A percentile compares a stretch with the other conserved stretches of the same genome.
Evolutionary conservation across 2,888 invertebrate species (phyloP).

Genomic region (Pachydiplax longipennis): DNA sequence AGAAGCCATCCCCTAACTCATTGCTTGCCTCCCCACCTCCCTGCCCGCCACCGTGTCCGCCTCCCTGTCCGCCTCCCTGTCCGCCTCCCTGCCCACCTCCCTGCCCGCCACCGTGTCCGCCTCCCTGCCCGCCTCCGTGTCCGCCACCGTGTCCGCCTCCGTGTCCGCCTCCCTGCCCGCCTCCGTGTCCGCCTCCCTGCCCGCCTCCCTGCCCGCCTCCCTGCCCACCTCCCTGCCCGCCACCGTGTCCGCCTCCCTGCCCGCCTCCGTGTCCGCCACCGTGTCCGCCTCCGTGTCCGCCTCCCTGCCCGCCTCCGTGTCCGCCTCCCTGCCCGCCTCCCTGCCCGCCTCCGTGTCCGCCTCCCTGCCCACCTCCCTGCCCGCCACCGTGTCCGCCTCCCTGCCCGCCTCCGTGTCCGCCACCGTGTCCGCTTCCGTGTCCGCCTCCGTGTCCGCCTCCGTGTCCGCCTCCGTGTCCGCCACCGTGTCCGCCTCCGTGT

Average conservation of each 20-base stretch:
- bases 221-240: not conserved
- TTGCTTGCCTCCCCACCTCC: not conserved
- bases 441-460: not conserved
- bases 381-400: conserved; percentile 2
- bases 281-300: not conserved
- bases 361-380: not conserved
- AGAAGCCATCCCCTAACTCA: not conserved
- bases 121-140: not conserved
- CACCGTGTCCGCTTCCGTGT: not conserved
- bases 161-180: conserved; percentile 1
- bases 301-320: not conserved
- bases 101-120: not conserved
- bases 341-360: not conserved
- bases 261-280: not conserved
- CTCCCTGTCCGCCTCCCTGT: conserved; percentile 46
- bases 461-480: not conserved
- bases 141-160: not conserved
- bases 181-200: conserved; percentile 4
- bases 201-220: not conserved
- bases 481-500: not conserved
- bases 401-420: not conserved
- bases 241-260: not conserved
- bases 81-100: conserved; percentile 46
- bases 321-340: not conserved
- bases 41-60: not conserved